A percentile compares a stretch with the other conserved stretches of the same genome.
Evolutionary conservation across 53 echinoderm and acorn worm species (phyloP).

Genomic region (Holothuria scabra): DNA sequence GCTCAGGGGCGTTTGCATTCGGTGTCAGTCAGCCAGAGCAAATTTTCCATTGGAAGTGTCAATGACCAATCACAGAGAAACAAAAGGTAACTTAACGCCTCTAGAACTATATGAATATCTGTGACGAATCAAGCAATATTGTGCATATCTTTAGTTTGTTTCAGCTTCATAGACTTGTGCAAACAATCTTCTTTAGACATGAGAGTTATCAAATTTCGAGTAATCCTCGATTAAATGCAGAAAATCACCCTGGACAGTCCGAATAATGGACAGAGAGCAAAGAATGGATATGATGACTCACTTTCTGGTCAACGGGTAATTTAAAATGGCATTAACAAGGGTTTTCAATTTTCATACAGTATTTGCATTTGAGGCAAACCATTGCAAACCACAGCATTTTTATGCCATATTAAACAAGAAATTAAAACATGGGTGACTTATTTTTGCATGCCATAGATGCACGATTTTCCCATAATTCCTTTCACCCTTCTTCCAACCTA

Average conservation of each 20-base stretch:
- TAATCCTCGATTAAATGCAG: neutral
- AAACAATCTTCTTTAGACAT: neutral
- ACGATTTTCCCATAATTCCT: too few species aligned
- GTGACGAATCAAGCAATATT: constrained; percentile 22
- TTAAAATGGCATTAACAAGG: too few species aligned
- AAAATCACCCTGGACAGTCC: neutral
- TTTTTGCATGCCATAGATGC: too few species aligned
- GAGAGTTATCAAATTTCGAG: neutral
- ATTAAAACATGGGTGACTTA: too few species aligned
- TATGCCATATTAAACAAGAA: too few species aligned
- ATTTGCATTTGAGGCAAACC: too few species aligned
- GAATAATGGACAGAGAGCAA: neutral
- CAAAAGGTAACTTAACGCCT: neutral
- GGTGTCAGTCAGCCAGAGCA: neutral
- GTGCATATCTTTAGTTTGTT: neutral
- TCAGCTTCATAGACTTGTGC: neutral
- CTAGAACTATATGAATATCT: neutral
- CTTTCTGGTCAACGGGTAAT: too few species aligned
- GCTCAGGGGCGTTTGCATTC: neutral
- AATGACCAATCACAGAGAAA: constrained; percentile 19
- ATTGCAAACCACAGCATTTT: too few species aligned
- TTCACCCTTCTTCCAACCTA: too few species aligned
- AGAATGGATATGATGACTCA: neutral
- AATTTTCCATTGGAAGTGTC: constrained; percentile 3
- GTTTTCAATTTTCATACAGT: too few species aligned